phyloP scores from a whole-genome alignment of 2,113 vertebrate genomes.

The Pomatorhinus ruficollis region DNA sequence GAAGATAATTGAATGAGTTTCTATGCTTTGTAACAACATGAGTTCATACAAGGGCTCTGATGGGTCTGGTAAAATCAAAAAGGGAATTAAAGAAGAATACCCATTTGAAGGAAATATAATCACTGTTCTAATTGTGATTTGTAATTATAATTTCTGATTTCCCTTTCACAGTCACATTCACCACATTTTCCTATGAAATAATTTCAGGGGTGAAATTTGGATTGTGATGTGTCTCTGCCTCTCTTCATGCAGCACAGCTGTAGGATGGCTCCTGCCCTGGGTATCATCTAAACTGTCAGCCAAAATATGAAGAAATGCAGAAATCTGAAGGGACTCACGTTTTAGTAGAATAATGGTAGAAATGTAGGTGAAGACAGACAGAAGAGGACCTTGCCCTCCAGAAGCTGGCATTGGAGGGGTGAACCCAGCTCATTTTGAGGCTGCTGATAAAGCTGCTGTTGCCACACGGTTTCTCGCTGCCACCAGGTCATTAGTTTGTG shows the following conservation, averaged over 20 bases:
- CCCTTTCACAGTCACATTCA: neutral
- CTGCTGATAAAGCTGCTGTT: neutral
- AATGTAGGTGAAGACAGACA: neutral
- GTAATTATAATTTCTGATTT: neutral
- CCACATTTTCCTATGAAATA: neutral
- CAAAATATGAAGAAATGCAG: neutral
- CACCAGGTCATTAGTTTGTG: rapidly evolving
- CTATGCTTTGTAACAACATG: neutral
- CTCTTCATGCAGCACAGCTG: rapidly evolving
- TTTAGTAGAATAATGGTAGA: neutral
- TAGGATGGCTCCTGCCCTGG: neutral
- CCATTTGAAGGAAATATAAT: neutral
- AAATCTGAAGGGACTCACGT: neutral
- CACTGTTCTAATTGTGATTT: neutral
- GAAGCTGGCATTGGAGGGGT: rapidly evolving
- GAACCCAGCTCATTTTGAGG: neutral
- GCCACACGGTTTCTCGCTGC: rapidly evolving
- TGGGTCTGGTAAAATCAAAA: neutral
- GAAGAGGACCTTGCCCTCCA: neutral
- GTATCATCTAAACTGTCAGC: neutral
- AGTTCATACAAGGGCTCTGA: neutral
- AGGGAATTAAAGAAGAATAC: neutral
- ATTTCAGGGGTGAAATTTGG: neutral
- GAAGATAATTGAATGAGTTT: neutral
- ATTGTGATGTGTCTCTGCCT: neutral